These are phyloP conservation scores for Tragulus kanchil DNA, from an alignment of 2,113 vertebrate species.

Conservation along the genomic window DNA sequence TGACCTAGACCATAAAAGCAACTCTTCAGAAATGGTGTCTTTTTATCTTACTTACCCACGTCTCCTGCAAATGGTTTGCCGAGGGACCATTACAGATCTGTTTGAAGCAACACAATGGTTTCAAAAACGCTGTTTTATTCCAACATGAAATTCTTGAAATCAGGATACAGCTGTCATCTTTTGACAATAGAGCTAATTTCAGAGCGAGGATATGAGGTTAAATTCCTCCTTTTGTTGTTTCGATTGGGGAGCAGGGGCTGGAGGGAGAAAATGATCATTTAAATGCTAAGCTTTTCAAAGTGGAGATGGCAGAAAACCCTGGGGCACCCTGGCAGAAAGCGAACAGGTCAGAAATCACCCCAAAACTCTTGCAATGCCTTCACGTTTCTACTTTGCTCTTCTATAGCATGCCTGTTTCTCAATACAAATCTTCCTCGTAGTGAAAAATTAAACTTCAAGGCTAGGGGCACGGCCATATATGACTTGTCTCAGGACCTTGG, in stretches of 20 bases:
- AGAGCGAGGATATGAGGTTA: constrained; percentile 89
- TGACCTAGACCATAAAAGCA: constrained; percentile 91
- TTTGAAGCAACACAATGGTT: constrained; percentile 89
- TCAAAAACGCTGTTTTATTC: constrained; percentile 89
- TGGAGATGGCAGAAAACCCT: constrained; percentile 24
- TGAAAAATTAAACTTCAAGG: background rate
- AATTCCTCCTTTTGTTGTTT: constrained; percentile 86
- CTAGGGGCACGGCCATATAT: background rate
- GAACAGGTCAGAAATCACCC: too few relatives aligned
- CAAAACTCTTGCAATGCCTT: too few relatives aligned
- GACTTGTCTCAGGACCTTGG: background rate
- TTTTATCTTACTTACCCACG: constrained; percentile 91
- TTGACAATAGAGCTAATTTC: constrained; percentile 91
- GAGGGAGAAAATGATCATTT: constrained; percentile 83
- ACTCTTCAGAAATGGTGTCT: constrained; percentile 88
- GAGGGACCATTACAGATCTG: constrained; percentile 89
- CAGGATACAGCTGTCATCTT: constrained; percentile 92
- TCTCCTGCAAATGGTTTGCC: constrained; percentile 90
- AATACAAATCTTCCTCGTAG: background rate
- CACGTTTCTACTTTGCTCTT: too few relatives aligned
- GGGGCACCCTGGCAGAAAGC: constrained; percentile 46
- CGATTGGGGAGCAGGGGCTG: constrained; percentile 37
- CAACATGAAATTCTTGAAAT: constrained; percentile 87
- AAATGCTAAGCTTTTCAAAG: constrained; percentile 75
- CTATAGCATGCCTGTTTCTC: background rate